Evolutionary conservation across 2,113 vertebrate genomes (phyloP).

Genomic region (Rhinoderma darwinii): DNA sequence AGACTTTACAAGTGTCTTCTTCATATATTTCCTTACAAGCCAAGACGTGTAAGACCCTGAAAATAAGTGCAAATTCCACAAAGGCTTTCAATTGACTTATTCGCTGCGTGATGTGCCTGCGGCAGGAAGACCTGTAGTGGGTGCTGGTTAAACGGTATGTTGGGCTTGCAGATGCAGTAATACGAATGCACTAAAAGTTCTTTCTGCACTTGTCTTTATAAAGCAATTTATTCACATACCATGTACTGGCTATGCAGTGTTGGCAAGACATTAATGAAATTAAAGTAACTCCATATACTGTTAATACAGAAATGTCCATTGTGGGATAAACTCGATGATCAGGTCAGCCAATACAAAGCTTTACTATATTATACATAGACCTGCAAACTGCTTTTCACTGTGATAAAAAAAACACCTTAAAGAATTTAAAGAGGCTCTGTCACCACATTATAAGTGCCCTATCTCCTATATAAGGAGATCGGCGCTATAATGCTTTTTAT

Average conservation of each 20-base stretch:
- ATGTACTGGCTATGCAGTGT: neutral
- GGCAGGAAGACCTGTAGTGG: neutral
- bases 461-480: too few relatives aligned
- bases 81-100: constrained; percentile 9
- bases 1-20: constrained; percentile 35
- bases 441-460: too few relatives aligned
- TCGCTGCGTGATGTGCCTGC: neutral
- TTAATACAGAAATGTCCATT: too few relatives aligned
- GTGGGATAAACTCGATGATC: too few relatives aligned
- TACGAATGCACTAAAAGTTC: neutral
- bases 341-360: too few relatives aligned
- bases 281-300: too few relatives aligned
- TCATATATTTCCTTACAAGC: neutral
- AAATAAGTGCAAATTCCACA: constrained; percentile 23
- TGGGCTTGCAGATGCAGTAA: neutral
- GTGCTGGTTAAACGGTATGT: neutral
- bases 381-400: too few relatives aligned
- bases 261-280: neutral
- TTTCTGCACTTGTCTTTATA: neutral
- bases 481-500: too few relatives aligned
- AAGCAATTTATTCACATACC: neutral
- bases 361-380: too few relatives aligned
- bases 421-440: too few relatives aligned
- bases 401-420: too few relatives aligned
- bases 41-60: constrained; percentile 11